Percentiles rank a stretch among this genome's conserved stretches.
Evolutionary conservation across 2,113 vertebrate genomes (phyloP).

Genomic region (Sigmodon hispidus): DNA sequence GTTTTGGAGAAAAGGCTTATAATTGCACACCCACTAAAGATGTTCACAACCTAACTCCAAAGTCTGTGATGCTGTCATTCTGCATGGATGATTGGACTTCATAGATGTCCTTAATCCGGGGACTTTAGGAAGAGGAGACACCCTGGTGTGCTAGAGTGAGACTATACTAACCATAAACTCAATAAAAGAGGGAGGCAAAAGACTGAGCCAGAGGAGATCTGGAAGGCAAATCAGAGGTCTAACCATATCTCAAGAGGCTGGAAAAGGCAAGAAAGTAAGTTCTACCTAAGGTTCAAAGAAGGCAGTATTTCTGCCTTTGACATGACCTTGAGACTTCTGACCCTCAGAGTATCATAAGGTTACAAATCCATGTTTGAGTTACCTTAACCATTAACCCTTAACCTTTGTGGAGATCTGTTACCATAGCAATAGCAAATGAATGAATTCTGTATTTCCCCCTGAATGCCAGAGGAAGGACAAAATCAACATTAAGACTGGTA

Average conservation of each 20-base stretch:
- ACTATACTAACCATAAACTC: neutral
- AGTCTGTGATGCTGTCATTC: neutral
- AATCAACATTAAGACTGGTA: fast-evolving
- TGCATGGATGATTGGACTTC: fast-evolving
- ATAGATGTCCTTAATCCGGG: neutral
- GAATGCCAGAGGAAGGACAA: neutral
- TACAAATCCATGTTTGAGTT: neutral
- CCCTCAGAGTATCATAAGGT: too few relatives aligned
- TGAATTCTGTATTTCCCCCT: fast-evolving
- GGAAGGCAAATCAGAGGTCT: neutral
- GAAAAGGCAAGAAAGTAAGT: fast-evolving
- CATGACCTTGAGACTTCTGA: neutral
- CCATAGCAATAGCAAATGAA: neutral
- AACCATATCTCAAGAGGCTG: neutral
- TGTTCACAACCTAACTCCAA: fast-evolving
- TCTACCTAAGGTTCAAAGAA: neutral
- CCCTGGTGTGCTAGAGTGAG: too few relatives aligned
- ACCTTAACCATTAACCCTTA: neutral
- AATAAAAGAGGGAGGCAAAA: fast-evolving
- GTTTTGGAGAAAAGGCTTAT: neutral
- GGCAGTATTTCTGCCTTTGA: fast-evolving
- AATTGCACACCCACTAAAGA: neutral
- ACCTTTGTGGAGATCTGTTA: neutral
- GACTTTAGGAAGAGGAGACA: fast-evolving
- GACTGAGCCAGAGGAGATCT: neutral